phyloP scores from a whole-genome alignment of 2,113 vertebrate species.

The Zosterops lateralis region DNA sequence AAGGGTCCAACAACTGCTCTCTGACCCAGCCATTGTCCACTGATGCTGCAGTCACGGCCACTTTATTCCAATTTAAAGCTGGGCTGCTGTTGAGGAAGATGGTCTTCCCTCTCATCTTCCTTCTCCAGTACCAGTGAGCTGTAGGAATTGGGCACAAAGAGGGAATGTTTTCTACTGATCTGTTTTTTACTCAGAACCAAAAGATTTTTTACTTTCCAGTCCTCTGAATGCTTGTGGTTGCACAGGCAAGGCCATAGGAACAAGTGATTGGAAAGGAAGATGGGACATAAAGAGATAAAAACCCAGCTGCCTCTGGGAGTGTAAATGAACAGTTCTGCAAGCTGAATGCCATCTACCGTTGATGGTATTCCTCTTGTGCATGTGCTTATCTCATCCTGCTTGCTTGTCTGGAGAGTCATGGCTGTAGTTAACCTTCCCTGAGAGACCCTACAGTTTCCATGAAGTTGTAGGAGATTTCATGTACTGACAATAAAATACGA shows the following conservation, averaged over 20 bases:
- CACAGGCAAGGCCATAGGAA: neutral
- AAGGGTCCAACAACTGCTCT: neutral
- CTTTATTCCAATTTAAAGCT: neutral
- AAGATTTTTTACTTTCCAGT: neutral
- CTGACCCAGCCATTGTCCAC: neutral
- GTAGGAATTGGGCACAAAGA: neutral
- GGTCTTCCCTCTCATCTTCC: neutral
- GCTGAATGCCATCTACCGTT: neutral
- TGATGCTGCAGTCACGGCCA: neutral
- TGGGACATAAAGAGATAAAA: neutral
- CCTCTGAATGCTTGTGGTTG: neutral
- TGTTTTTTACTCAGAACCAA: neutral
- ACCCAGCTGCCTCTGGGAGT: neutral
- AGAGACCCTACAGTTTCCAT: neutral
- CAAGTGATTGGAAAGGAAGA: neutral
- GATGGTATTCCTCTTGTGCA: neutral
- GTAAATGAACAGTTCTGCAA: neutral
- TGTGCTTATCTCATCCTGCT: neutral
- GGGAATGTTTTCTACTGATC: neutral
- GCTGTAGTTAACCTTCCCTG: neutral
- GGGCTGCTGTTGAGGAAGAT: neutral
- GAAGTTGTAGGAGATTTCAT: neutral
- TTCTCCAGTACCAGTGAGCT: neutral
- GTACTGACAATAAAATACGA: neutral
- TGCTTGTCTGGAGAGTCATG: neutral